Evolutionary conservation across 1,140 invertebrate species (phyloP).

Genomic region (Drosophila lini): DNA sequence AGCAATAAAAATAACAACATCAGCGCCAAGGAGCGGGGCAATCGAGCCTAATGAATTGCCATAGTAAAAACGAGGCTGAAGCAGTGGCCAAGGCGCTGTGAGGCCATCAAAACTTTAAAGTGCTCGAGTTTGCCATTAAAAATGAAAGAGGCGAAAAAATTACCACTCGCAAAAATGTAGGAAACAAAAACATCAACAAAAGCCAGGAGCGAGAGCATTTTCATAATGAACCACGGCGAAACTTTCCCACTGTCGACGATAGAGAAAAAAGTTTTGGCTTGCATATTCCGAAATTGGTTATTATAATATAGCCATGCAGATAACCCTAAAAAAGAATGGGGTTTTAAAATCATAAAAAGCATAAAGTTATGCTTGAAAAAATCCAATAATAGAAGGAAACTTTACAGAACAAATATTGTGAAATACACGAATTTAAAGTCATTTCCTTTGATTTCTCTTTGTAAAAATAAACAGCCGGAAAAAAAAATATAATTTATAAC

Average conservation of each 20-base stretch:
- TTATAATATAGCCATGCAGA: slow-evolving; percentile 8
- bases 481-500: background rate
- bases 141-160: slow-evolving; percentile 35
- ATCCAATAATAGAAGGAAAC: background rate
- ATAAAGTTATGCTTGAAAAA: background rate
- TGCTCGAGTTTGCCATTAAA: slow-evolving; percentile 54
- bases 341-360: background rate
- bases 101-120: slow-evolving; percentile 74
- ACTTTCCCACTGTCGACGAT: slow-evolving; percentile 26
- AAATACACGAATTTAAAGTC: background rate
- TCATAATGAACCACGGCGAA: slow-evolving; percentile 34
- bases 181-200: slow-evolving; percentile 43
- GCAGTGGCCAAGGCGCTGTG: slow-evolving; percentile 52
- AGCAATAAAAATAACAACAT: slow-evolving; percentile 36
- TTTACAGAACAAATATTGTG: background rate
- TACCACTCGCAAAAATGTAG: slow-evolving; percentile 23
- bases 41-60: slow-evolving; percentile 75
- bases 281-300: slow-evolving; percentile 8
- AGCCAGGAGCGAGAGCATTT: slow-evolving; percentile 20
- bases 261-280: slow-evolving; percentile 16
- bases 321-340: background rate
- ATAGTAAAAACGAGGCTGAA: slow-evolving; percentile 55
- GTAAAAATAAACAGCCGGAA: background rate
- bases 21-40: slow-evolving; percentile 35
- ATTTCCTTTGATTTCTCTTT: background rate